Percentiles rank a stretch among this genome's conserved stretches.
phyloP scores from a whole-genome alignment of 2,888 invertebrate species.

The Cheiracanthium punctorium region DNA sequence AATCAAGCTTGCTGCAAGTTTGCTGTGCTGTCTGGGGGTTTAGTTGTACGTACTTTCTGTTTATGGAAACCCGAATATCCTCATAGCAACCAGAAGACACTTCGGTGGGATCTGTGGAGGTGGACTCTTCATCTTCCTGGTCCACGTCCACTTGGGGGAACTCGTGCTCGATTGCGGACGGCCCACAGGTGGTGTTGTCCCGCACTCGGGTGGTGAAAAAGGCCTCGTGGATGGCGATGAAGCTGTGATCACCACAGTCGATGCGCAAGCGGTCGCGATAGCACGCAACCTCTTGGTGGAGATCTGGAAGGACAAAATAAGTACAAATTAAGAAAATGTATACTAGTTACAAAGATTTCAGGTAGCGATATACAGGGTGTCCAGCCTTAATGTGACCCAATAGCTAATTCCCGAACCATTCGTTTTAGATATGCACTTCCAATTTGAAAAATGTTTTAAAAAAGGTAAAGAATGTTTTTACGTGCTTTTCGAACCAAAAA shows the following conservation, averaged over 20 bases:
- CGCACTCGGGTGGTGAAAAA: conserved; percentile 35
- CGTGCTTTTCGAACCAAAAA: too few relatives aligned
- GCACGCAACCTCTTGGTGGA: conserved; percentile 40
- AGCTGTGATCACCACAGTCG: conserved; percentile 44
- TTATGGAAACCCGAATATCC: conserved; percentile 41
- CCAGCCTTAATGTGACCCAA: too few relatives aligned
- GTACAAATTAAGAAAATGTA: too few relatives aligned
- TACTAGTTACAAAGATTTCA: too few relatives aligned
- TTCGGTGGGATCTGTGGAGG: neutral
- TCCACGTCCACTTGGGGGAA: conserved; percentile 22
- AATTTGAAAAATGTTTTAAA: too few relatives aligned
- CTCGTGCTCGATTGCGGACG: conserved; percentile 34
- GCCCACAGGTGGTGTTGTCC: conserved; percentile 48
- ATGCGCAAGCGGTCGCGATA: conserved; percentile 39
- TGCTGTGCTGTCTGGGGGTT: too few relatives aligned
- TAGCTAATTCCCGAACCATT: too few relatives aligned
- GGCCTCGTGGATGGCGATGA: conserved; percentile 61
- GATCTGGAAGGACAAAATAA: conserved; percentile 19
- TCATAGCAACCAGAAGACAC: conserved; percentile 31
- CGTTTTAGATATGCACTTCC: too few relatives aligned
- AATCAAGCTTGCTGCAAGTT: too few relatives aligned
- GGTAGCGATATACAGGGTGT: too few relatives aligned
- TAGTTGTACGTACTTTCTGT: conserved; percentile 33
- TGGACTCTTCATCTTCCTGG: neutral
- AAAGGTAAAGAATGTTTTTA: too few relatives aligned